Base-by-base conservation (phyloP, 2,888 invertebrate species). In the Agrochola lota region DNA sequence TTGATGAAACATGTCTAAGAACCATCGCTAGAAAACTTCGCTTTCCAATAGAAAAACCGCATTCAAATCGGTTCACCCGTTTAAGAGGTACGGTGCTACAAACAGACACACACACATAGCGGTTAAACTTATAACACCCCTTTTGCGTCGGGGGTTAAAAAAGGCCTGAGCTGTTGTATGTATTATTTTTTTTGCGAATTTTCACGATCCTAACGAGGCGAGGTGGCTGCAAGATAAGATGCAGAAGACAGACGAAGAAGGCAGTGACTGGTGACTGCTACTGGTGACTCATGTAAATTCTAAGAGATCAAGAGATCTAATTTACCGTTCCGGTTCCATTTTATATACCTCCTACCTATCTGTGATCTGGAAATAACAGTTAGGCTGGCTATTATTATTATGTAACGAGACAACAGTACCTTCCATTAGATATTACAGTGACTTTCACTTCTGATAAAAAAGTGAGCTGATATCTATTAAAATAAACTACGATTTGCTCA, bases 371-470 rank as follows among this genome's bases (percentile, higher is more conserved):
- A 71, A 46, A 8, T 62, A 7, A 71, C 35, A n/a, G 60, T 40
- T 20, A 55, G 35, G 7, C n/a, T 7, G 6, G 40, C 3, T 55
- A 17, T 55, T 69, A 55, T n/a, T n/a, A 55, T 40, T 69, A 69
- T 46, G 8, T 43, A 49, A 49, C 49, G 30, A 49, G 20, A 46
- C 17, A 23, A 26, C 70, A 26, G 23, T 71, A 23, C 23, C 30
- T 60, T 30, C 43, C 46, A 64, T 35, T 52, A 52, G 49, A 49
- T 66, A 35, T 35, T 20, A 66, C 8, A 49, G 5, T 20, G n/a
- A 35, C 64, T 71, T 71, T 66, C 66, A 71, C 71, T 49, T 71
- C 35, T 15, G 1, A 66, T 35, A n/a, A 66, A 66, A 26, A 49
- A n/a, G n/a, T n/a, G 4, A 35, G 3, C 46, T 17, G 9, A 15